Conservation (phyloP, 2,113 vertebrate genomes). For the Eudorcas thomsonii region DNA sequence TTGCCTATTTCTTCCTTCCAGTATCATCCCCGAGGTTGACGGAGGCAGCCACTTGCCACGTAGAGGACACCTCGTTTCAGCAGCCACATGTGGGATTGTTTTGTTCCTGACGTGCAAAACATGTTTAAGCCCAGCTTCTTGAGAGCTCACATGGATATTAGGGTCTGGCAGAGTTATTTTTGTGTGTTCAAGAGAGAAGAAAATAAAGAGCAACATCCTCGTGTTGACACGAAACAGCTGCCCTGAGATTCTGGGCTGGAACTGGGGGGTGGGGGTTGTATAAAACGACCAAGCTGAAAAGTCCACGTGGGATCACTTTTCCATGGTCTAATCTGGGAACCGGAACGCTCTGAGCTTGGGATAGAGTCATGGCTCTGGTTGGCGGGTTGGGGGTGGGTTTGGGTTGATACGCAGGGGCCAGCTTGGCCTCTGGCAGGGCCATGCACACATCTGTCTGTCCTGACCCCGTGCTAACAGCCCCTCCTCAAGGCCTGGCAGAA, state of each 20-base stretch:
- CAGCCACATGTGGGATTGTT: slow-evolving; percentile 30
- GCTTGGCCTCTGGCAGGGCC: slow-evolving; percentile 57
- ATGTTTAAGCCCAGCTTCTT: slow-evolving; percentile 11
- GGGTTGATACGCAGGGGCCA: slow-evolving; percentile 36
- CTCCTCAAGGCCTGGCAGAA: slow-evolving; percentile 62
- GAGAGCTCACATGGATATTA: background rate
- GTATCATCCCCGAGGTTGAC: background rate
- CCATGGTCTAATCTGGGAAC: slow-evolving; percentile 68
- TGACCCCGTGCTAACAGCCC: slow-evolving; percentile 52
- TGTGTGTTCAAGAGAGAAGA: slow-evolving; percentile 40
- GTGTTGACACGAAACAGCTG: slow-evolving; percentile 31
- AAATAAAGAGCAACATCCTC: slow-evolving; percentile 44
- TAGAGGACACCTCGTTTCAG: background rate
- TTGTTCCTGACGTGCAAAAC: slow-evolving; percentile 23
- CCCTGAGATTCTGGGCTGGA: slow-evolving; percentile 10
- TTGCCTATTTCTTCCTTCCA: background rate
- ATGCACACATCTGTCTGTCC: slow-evolving; percentile 62
- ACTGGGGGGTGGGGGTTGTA: background rate
- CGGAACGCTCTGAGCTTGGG: slow-evolving; percentile 33
- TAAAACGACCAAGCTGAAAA: background rate
- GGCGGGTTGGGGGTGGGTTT: background rate
- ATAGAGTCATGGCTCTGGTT: slow-evolving; percentile 53
- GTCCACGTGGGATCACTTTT: slow-evolving; percentile 68
- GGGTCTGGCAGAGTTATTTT: slow-evolving; percentile 56
- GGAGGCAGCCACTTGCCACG: background rate